phyloP scores from a whole-genome alignment of 2,888 invertebrate species.

The Macaria notata region DNA sequence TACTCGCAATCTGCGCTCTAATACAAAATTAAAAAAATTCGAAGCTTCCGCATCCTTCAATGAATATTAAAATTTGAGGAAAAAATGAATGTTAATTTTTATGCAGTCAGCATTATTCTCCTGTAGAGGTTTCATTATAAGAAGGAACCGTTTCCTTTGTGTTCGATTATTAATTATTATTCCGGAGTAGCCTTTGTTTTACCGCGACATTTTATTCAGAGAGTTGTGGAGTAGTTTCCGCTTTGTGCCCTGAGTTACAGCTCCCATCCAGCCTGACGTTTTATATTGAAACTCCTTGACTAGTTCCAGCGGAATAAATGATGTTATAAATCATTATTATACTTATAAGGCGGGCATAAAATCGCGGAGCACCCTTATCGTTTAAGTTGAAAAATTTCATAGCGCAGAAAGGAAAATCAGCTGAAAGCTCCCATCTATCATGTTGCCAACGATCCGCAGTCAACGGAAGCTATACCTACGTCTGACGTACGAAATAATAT shows the following conservation, averaged over 20 bases:
- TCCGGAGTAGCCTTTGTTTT: constrained; percentile 57
- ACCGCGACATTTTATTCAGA: constrained; percentile 50
- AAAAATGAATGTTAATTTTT: background rate
- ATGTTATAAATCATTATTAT: constrained; percentile 63
- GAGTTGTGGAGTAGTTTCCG: constrained; percentile 51
- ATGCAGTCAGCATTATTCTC: background rate
- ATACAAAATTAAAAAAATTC: no score
- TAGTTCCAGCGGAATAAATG: constrained; percentile 45
- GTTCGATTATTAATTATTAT: constrained; percentile 68
- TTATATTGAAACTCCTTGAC: constrained; percentile 48
- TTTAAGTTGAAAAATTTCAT: constrained; percentile 72
- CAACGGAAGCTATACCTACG: constrained; percentile 61
- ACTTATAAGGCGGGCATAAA: constrained; percentile 54
- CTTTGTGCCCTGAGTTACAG: constrained; percentile 44
- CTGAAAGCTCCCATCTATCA: constrained; percentile 66
- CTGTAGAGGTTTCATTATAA: constrained; percentile 39
- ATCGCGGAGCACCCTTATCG: constrained; percentile 62
- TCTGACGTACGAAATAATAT: constrained; percentile 62
- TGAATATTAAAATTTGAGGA: no score
- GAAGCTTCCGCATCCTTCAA: no score
- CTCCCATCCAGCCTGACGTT: constrained; percentile 41
- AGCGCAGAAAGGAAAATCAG: constrained; percentile 63
- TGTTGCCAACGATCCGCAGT: constrained; percentile 51
- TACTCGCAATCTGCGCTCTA: no score
- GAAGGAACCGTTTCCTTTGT: constrained; percentile 51